Evolutionary conservation across 2,888 invertebrate genomes (phyloP).

Genomic region (Parnassius smintheus): DNA sequence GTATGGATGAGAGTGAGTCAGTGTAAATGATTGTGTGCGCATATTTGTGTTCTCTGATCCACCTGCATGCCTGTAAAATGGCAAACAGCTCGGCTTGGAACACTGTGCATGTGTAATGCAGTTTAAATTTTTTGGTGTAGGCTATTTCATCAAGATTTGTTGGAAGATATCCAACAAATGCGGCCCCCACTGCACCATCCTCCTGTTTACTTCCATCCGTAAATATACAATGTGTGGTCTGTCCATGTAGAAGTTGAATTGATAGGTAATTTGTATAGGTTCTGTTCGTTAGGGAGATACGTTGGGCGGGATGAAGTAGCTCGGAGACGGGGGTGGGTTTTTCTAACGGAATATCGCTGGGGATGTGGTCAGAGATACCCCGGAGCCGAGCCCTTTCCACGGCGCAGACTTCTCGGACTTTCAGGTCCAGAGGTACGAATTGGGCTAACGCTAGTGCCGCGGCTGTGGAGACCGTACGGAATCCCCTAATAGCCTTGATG

Average conservation of each 20-base stretch:
- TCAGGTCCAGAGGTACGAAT: too few relatives aligned
- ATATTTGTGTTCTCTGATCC: neutral
- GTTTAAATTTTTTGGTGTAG: too few relatives aligned
- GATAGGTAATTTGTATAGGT: neutral
- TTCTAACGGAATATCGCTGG: too few relatives aligned
- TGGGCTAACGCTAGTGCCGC: too few relatives aligned
- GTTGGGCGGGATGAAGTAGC: neutral
- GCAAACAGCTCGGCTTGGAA: constrained; percentile 18
- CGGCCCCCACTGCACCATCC: constrained; percentile 1
- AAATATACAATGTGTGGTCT: neutral
- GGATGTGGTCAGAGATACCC: too few relatives aligned
- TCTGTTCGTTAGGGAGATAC: neutral
- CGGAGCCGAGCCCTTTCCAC: too few relatives aligned
- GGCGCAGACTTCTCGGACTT: too few relatives aligned
- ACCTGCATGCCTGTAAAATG: too few relatives aligned
- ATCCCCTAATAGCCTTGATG: too few relatives aligned
- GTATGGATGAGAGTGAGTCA: constrained; percentile 6
- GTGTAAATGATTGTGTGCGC: constrained; percentile 1
- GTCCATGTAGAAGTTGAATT: neutral
- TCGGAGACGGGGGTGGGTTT: neutral
- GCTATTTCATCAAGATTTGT: too few relatives aligned
- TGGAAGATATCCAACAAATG: too few relatives aligned
- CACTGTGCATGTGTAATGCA: constrained; percentile 12
- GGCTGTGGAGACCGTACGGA: too few relatives aligned
- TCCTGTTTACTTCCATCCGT: neutral